Conservation (phyloP, 2,113 vertebrate genomes). For the Xiphophorus hellerii region DNA sequence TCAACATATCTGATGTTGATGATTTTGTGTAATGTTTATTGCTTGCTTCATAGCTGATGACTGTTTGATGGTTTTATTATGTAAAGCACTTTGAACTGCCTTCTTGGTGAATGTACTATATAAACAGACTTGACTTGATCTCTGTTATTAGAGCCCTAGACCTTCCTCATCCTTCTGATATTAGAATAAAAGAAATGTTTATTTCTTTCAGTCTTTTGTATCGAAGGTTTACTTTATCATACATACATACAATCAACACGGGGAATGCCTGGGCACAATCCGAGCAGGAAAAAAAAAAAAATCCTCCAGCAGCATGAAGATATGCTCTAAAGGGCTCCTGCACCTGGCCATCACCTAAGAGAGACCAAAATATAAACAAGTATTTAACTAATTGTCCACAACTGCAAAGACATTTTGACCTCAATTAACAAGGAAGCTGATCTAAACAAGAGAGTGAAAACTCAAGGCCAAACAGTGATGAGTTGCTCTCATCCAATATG, state of each 20-base stretch:
- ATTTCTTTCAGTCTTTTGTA: no score
- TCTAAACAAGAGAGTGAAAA: conserved; percentile 46
- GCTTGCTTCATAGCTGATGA: no score
- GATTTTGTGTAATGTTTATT: no score
- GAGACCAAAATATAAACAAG: conserved; percentile 30
- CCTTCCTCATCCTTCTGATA: background rate
- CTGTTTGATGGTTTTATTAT: no score
- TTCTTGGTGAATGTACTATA: no score
- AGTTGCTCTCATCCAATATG: conserved; percentile 47
- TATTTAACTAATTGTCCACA: conserved; percentile 40
- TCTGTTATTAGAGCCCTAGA: background rate
- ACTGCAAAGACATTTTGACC: conserved; percentile 52
- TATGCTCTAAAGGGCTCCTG: conserved; percentile 26
- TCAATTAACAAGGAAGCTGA: conserved; percentile 62
- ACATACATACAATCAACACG: conserved; percentile 7
- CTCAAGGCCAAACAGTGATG: conserved; percentile 68
- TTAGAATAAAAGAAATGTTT: background rate
- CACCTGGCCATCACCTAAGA: conserved; percentile 37
- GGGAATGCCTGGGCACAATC: conserved; percentile 21
- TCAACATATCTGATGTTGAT: no score
- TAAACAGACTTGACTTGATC: no score
- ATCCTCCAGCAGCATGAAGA: conserved; percentile 5
- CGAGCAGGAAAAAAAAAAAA: conserved; percentile 28
- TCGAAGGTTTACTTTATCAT: conserved; percentile 1
- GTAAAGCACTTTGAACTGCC: no score